Conservation (phyloP, 2,113 vertebrate genomes). For the Perca flavescens region DNA sequence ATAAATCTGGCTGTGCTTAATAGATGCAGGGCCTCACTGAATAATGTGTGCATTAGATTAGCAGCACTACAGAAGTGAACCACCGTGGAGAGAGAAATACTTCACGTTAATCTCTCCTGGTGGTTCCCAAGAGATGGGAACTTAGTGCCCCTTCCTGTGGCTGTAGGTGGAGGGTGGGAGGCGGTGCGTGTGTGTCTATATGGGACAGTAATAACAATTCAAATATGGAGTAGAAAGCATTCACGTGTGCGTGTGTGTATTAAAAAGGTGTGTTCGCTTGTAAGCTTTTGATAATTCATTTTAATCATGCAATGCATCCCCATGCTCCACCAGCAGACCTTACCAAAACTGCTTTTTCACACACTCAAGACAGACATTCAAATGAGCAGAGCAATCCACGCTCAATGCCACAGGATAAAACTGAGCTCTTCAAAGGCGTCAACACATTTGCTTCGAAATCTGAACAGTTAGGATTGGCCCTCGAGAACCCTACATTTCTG, state of each 20-base stretch:
- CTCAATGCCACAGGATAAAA: slow-evolving; percentile 16
- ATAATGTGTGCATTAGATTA: slow-evolving; percentile 84
- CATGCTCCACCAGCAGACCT: slow-evolving; percentile 8
- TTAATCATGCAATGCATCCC: slow-evolving; percentile 42
- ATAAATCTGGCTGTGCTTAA: slow-evolving; percentile 84
- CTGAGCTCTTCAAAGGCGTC: slow-evolving; percentile 23
- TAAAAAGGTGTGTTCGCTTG: neutral
- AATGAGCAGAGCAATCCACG: neutral
- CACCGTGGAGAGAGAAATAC: slow-evolving; percentile 70
- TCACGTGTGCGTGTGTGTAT: neutral
- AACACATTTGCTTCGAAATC: slow-evolving; percentile 33
- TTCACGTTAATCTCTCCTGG: slow-evolving; percentile 74
- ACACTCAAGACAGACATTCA: slow-evolving; percentile 17
- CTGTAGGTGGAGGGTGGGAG: slow-evolving; percentile 34
- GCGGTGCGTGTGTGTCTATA: slow-evolving; percentile 20
- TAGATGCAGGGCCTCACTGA: slow-evolving; percentile 78
- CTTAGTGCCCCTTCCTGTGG: slow-evolving; percentile 64
- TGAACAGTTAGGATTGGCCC: slow-evolving; percentile 31
- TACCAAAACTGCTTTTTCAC: slow-evolving; percentile 28
- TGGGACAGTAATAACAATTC: slow-evolving; percentile 15
- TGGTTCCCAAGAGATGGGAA: slow-evolving; percentile 67
- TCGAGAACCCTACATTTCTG: slow-evolving; percentile 13
- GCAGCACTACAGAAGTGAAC: slow-evolving; percentile 68
- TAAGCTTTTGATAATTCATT: slow-evolving; percentile 62
- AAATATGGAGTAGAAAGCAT: slow-evolving; percentile 27